A percentile compares a stretch with the other conserved stretches of the same genome.
These are phyloP conservation scores for Glaucopsyche alexis DNA, from an alignment of 2,888 invertebrate genomes.

Conservation along the genomic window DNA sequence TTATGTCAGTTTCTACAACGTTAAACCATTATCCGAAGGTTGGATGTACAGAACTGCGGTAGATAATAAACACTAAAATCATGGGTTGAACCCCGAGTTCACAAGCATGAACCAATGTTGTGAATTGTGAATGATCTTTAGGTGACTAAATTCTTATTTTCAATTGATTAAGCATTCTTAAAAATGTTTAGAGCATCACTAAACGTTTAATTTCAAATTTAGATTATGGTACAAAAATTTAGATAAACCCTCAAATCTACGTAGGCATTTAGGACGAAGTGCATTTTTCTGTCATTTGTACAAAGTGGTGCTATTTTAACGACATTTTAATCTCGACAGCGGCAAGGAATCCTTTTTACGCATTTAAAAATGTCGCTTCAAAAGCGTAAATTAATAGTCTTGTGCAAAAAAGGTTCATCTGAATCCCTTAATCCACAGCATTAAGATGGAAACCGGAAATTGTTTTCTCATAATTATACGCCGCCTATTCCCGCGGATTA, in stretches of 20 bases:
- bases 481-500: slow-evolving; percentile 65
- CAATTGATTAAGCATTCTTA: not conserved
- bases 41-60: not conserved
- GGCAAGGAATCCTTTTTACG: slow-evolving; percentile 37
- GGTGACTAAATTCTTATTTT: not conserved
- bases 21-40: not conserved
- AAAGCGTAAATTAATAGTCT: slow-evolving; percentile 42
- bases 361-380: slow-evolving; percentile 35
- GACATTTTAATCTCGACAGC: slow-evolving; percentile 36
- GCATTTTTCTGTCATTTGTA: not conserved
- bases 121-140: no score
- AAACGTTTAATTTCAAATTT: not conserved
- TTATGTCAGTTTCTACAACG: not conserved
- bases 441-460: slow-evolving; percentile 76
- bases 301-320: slow-evolving; percentile 21
- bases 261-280: not conserved
- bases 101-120: not conserved
- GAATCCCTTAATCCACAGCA: slow-evolving; percentile 66
- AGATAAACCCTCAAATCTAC: not conserved
- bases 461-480: slow-evolving; percentile 79
- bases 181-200: not conserved
- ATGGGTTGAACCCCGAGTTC: not conserved
- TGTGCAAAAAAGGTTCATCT: slow-evolving; percentile 43
- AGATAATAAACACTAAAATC: slow-evolving; percentile 4
- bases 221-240: not conserved